Evolutionary conservation across 1,140 invertebrate genomes (phyloP).

Genomic region (Holotrichia oblita): DNA sequence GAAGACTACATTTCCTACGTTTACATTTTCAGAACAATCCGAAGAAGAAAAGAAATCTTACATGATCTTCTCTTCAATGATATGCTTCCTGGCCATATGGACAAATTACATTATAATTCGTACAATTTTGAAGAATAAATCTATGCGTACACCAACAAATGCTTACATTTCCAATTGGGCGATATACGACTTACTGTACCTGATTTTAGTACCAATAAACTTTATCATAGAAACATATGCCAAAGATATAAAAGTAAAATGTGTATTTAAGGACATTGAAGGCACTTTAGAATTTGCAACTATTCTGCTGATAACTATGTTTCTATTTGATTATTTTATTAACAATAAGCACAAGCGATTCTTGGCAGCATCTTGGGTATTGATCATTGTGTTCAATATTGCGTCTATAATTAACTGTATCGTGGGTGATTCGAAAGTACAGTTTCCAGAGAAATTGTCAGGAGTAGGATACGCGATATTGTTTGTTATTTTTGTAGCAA

Average conservation of each 20-base stretch:
- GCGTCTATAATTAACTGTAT: conserved; percentile 33
- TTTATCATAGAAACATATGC: conserved; percentile 18
- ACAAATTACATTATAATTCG: conserved; percentile 38
- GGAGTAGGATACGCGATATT: conserved; percentile 30
- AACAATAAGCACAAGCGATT: conserved; percentile 23
- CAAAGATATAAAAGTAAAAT: neutral
- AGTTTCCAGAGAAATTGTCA: conserved; percentile 32
- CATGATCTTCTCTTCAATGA: conserved; percentile 36
- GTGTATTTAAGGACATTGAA: conserved; percentile 38
- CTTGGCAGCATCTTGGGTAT: conserved; percentile 26
- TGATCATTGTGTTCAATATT: conserved; percentile 32
- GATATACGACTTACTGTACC: conserved; percentile 38
- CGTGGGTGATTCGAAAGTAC: neutral
- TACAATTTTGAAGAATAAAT: conserved; percentile 37
- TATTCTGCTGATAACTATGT: conserved; percentile 38
- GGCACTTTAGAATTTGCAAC: conserved; percentile 37
- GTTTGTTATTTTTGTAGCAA: conserved; percentile 34
- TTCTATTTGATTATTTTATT: conserved; percentile 39
- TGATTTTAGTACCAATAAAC: conserved; percentile 38
- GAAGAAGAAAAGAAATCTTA: conserved; percentile 13
- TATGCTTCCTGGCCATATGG: conserved; percentile 38
- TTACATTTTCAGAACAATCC: neutral
- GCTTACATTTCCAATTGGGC: conserved; percentile 40
- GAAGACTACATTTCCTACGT: too few relatives aligned
- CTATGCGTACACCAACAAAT: conserved; percentile 39